phyloP scores from a whole-genome alignment of 1,140 invertebrate genomes.

The Caenorhabditis inopinata region DNA sequence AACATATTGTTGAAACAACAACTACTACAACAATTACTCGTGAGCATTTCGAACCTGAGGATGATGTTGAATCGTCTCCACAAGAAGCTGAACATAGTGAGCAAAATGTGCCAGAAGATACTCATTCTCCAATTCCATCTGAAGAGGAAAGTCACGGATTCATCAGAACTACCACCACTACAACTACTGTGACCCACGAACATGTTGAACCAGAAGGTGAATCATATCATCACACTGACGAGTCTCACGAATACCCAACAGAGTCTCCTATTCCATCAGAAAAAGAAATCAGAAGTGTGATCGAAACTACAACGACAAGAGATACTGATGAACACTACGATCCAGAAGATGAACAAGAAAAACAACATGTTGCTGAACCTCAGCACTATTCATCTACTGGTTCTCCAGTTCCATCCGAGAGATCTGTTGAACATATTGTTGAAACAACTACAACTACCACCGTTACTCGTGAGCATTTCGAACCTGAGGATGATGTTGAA shows the following conservation, averaged over 20 bases:
- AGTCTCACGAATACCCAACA: too few species aligned
- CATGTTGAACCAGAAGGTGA: too few species aligned
- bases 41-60: neutral
- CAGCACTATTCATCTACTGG: neutral
- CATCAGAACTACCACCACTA: too few species aligned
- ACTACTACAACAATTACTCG: neutral
- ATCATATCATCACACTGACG: neutral
- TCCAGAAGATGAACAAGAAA: neutral
- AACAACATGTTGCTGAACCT: neutral
- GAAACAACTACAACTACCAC: neutral
- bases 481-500: constrained; percentile 5
- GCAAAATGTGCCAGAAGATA: too few species aligned
- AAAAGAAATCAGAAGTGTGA: neutral
- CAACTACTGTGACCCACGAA: too few species aligned
- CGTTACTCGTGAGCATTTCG: neutral
- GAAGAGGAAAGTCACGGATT: too few species aligned
- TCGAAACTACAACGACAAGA: neutral
- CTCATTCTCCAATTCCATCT: too few species aligned
- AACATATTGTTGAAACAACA: neutral
- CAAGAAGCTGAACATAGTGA: too few species aligned
- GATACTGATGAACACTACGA: neutral
- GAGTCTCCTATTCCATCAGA: too few species aligned
- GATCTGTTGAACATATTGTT: neutral
- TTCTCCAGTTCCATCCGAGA: neutral
- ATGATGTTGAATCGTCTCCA: too few species aligned